These are phyloP conservation scores for Pollimyrus isidori DNA, from an alignment of 2,113 vertebrate species.

Conservation along the genomic window DNA sequence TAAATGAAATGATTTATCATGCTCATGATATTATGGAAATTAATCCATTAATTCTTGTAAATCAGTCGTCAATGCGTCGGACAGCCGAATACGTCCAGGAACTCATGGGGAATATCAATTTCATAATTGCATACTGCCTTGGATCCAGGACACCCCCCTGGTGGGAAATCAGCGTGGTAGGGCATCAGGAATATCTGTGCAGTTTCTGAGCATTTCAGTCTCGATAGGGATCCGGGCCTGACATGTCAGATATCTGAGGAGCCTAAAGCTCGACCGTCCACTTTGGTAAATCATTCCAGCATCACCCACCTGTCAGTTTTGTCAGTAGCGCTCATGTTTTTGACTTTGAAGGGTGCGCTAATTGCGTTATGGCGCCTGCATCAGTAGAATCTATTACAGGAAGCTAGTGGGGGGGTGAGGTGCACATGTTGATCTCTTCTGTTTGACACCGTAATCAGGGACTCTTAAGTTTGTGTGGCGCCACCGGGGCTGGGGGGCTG, in stretches of 20 bases:
- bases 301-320: background rate
- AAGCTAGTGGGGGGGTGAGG: conserved; percentile 31
- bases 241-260: background rate
- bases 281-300: background rate
- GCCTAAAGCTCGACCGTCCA: background rate
- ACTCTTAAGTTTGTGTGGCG: conserved; percentile 32
- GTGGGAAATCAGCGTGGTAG: conserved; percentile 22
- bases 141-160: background rate
- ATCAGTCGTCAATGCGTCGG: conserved; percentile 31
- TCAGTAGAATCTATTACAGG: conserved; percentile 36
- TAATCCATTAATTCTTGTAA: conserved; percentile 39
- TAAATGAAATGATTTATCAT: conserved; percentile 40
- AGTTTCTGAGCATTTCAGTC: background rate
- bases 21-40: conserved; percentile 34
- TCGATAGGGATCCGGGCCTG: background rate
- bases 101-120: conserved; percentile 22
- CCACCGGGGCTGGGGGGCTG: conserved; percentile 6
- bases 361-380: conserved; percentile 1
- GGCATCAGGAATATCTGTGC: background rate
- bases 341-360: background rate
- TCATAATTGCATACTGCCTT: conserved; percentile 13
- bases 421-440: conserved; percentile 38
- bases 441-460: conserved; percentile 36
- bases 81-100: conserved; percentile 17
- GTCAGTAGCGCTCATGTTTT: background rate